These are phyloP conservation scores for Epirrhoe tristata DNA, from an alignment of 2,888 invertebrate genomes.

Conservation along the genomic window DNA sequence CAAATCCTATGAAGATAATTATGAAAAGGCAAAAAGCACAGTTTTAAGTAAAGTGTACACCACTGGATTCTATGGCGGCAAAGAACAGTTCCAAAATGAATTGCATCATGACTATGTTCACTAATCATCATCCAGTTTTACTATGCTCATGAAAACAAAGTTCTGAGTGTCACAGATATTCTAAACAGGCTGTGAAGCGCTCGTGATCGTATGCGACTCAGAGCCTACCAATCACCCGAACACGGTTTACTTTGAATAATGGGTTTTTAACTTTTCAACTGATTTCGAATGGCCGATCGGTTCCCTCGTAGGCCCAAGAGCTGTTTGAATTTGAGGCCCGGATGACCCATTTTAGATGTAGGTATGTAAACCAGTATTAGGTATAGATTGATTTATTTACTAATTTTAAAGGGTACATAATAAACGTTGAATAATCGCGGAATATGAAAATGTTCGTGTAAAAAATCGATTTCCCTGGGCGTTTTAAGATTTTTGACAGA, in stretches of 20 bases:
- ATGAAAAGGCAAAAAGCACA: no score
- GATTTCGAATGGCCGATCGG: slow-evolving; percentile 33
- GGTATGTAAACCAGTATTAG: no score
- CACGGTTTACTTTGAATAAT: slow-evolving; percentile 44
- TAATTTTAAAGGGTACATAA: neutral
- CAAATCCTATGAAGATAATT: no score
- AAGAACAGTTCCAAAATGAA: no score
- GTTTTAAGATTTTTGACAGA: neutral
- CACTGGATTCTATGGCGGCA: no score
- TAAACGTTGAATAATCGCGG: slow-evolving; percentile 1
- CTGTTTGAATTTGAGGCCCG: slow-evolving; percentile 19
- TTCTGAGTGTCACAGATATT: slow-evolving; percentile 4
- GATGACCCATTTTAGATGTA: slow-evolving; percentile 17
- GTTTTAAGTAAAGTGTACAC: no score
- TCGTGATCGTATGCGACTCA: slow-evolving; percentile 27
- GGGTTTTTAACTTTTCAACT: slow-evolving; percentile 41
- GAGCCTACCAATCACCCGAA: slow-evolving; percentile 31
- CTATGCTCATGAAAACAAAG: no score
- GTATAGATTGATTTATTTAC: slow-evolving; percentile 17
- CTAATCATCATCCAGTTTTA: no score
- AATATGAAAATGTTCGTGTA: neutral
- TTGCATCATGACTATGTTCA: no score
- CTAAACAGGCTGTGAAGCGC: slow-evolving; percentile 10
- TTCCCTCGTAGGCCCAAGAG: slow-evolving; percentile 6
- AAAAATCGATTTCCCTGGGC: neutral